Conservation (phyloP, 1,140 invertebrate genomes). For the Drosophila suzukii region DNA sequence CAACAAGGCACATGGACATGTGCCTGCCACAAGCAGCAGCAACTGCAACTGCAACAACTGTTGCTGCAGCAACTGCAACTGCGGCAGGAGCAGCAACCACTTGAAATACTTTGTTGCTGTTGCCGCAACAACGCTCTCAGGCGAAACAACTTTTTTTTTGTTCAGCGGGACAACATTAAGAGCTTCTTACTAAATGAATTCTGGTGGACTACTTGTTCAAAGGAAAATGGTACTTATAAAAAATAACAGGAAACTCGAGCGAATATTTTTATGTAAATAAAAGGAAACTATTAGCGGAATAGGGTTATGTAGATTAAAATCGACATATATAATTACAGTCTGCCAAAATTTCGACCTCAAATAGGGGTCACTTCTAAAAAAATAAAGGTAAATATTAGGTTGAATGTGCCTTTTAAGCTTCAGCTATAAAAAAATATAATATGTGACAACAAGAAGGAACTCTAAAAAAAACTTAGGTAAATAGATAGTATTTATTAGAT, state of each 20-base stretch:
- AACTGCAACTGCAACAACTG: background rate
- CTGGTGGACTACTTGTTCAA: background rate
- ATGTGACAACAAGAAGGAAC: no score
- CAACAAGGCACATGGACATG: constrained; percentile 76
- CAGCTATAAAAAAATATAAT: no score
- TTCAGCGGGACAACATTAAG: constrained; percentile 36
- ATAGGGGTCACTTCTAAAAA: background rate
- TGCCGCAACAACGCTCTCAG: constrained; percentile 42
- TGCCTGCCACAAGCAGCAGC: constrained; percentile 57
- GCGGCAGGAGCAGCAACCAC: constrained; percentile 35
- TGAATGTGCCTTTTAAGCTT: no score
- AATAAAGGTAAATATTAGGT: no score
- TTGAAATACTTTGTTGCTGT: constrained; percentile 58
- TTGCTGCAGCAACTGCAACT: constrained; percentile 11
- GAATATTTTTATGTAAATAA: background rate
- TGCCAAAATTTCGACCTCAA: background rate
- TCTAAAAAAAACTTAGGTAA: no score
- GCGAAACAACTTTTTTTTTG: constrained; percentile 33
- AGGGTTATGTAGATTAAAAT: background rate
- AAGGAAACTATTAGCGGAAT: background rate
- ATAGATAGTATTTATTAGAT: no score
- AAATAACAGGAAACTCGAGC: constrained; percentile 2
- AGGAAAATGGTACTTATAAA: background rate
- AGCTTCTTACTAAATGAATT: constrained; percentile 44
- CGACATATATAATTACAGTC: background rate